These are phyloP conservation scores for Venusia cambrica DNA, from an alignment of 2,888 invertebrate species.

Conservation along the genomic window DNA sequence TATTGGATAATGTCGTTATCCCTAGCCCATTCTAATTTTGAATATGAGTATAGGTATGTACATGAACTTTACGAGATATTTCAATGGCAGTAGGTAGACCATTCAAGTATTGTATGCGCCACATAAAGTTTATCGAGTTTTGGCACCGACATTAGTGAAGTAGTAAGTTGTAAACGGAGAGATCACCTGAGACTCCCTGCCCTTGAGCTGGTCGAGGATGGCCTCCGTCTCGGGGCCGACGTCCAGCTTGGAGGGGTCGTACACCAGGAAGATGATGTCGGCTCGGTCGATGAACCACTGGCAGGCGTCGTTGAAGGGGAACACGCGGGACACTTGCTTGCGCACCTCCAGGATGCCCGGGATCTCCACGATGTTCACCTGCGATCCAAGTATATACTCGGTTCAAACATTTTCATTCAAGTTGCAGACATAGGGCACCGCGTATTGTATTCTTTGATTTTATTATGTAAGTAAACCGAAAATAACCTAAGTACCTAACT, in stretches of 20 bases:
- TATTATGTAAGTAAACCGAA: no score
- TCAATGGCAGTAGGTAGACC: no score
- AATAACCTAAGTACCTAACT: no score
- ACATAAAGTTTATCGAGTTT: no score
- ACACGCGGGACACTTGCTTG: conserved; percentile 94
- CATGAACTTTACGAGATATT: no score
- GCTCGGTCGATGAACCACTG: conserved; percentile 99
- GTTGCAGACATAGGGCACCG: no score
- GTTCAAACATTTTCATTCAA: background rate
- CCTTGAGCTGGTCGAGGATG: conserved; percentile 96
- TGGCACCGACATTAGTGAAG: no score
- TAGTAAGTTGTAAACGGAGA: conserved; percentile 1
- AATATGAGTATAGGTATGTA: no score
- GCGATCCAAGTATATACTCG: conserved; percentile 26
- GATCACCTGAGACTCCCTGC: conserved; percentile 91
- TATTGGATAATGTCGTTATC: no score
- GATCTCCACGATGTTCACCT: conserved; percentile 98
- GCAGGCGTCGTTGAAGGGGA: conserved; percentile 97
- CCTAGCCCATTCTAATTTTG: no score
- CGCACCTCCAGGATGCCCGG: conserved; percentile 97
- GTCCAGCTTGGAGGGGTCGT: conserved; percentile 97
- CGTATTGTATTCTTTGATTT: no score
- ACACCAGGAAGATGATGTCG: conserved; percentile 96
- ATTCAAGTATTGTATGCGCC: no score
- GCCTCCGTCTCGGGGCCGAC: conserved; percentile 97